Percentiles rank a stretch among this genome's conserved stretches.
Evolutionary conservation across 2,888 invertebrate species (phyloP).

Genomic region (Mimas tiliae): DNA sequence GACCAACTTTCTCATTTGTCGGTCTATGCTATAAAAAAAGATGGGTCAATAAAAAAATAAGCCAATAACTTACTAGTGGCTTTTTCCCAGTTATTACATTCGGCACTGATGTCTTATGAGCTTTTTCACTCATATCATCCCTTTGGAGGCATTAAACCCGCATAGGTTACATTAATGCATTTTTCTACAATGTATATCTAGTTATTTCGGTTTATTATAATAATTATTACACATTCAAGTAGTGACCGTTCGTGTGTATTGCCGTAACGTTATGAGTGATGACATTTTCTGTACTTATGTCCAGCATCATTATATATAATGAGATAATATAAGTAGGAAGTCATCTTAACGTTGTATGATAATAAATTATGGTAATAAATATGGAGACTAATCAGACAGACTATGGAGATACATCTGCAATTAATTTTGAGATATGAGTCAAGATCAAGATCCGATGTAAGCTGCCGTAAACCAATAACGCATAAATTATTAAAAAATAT

Average conservation of each 20-base stretch:
- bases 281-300: background rate
- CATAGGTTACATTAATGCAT: background rate
- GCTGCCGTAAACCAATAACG: too few species aligned
- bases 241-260: background rate
- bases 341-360: background rate
- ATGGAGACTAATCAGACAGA: too few species aligned
- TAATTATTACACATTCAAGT: background rate
- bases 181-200: too few species aligned
- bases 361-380: background rate
- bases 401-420: too few species aligned
- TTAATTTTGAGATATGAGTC: too few species aligned
- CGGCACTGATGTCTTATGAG: background rate
- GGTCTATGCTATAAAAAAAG: too few species aligned
- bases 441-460: too few species aligned
- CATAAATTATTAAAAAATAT: too few species aligned
- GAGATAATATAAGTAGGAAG: background rate
- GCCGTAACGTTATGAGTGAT: background rate
- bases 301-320: background rate
- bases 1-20: too few species aligned
- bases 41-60: too few species aligned
- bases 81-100: background rate
- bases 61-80: background rate
- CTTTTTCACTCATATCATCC: background rate
- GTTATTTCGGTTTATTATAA: background rate
- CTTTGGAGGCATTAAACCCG: background rate